Evolutionary conservation across 2,888 invertebrate genomes (phyloP).

Genomic region (Morpho deidamia): DNA sequence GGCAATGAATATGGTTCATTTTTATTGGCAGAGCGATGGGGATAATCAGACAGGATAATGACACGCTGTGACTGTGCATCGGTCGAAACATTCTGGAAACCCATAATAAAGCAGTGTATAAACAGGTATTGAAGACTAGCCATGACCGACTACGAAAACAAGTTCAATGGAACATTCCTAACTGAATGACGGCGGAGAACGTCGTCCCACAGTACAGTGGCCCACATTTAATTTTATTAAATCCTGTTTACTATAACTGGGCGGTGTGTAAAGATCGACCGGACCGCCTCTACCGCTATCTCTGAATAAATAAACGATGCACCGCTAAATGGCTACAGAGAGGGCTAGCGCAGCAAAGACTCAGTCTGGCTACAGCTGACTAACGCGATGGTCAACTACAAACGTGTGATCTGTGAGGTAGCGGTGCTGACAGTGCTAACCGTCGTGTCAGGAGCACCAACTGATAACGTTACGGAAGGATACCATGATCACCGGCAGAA

Average conservation of each 20-base stretch:
- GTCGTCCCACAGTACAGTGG: constrained; percentile 11
- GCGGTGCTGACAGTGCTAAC: constrained; percentile 38
- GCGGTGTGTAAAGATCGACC: constrained; percentile 42
- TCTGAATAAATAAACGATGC: constrained; percentile 76
- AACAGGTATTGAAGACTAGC: too few species aligned
- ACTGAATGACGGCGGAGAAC: too few species aligned
- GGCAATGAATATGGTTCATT: too few species aligned
- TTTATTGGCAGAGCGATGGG: too few species aligned
- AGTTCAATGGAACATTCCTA: too few species aligned
- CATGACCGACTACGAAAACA: too few species aligned
- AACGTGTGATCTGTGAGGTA: constrained; percentile 60
- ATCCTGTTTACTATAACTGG: constrained; percentile 64
- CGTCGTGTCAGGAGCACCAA: constrained; percentile 39
- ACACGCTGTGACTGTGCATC: constrained; percentile 51
- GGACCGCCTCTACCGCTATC: constrained; percentile 67
- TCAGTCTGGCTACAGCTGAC: constrained; percentile 55
- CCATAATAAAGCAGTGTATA: too few species aligned
- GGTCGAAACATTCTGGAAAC: too few species aligned
- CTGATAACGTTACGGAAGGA: constrained; percentile 37
- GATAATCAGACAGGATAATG: too few species aligned
- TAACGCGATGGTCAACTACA: constrained; percentile 72
- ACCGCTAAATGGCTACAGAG: constrained; percentile 63
- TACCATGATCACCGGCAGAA: constrained; percentile 86
- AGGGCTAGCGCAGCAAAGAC: constrained; percentile 46
- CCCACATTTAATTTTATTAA: constrained; percentile 42